Evolutionary conservation across 2,797 vertebrate species (phyloP).

Genomic region (Coluber constrictor): DNA sequence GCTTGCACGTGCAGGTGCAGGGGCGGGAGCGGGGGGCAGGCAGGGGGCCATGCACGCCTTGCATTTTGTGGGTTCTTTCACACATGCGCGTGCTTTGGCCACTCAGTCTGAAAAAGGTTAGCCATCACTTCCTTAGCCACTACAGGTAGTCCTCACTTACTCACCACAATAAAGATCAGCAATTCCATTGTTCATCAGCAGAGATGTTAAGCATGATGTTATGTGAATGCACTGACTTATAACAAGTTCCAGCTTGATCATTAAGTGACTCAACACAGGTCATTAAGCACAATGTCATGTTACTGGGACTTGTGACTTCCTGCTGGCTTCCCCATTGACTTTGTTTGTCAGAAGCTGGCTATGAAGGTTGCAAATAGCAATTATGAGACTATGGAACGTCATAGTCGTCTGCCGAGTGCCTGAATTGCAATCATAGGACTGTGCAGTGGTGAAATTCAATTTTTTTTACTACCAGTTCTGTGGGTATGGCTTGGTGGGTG

Average conservation of each 20-base stretch:
- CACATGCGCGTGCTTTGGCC: no score
- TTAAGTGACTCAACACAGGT: neutral
- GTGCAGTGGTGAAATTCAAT: no score
- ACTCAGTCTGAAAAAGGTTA: no score
- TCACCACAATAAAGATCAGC: neutral
- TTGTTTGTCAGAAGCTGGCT: neutral
- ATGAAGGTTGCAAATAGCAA: neutral
- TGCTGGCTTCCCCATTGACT: neutral
- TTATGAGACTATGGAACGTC: neutral
- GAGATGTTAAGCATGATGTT: neutral
- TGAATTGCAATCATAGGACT: neutral
- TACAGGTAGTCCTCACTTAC: neutral
- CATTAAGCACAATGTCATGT: neutral
- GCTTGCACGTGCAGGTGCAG: no score
- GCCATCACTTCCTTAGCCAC: neutral
- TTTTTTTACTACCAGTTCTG: no score
- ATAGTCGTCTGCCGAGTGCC: neutral
- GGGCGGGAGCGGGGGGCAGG: no score
- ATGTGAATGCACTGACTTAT: neutral
- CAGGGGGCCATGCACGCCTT: no score
- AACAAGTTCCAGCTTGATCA: neutral
- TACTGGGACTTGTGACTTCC: neutral
- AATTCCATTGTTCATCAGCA: neutral
- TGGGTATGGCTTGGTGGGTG: no score
- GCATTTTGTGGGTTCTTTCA: no score